Conservation (phyloP, 2,888 invertebrate species). For the Allolobophora icterica region DNA sequence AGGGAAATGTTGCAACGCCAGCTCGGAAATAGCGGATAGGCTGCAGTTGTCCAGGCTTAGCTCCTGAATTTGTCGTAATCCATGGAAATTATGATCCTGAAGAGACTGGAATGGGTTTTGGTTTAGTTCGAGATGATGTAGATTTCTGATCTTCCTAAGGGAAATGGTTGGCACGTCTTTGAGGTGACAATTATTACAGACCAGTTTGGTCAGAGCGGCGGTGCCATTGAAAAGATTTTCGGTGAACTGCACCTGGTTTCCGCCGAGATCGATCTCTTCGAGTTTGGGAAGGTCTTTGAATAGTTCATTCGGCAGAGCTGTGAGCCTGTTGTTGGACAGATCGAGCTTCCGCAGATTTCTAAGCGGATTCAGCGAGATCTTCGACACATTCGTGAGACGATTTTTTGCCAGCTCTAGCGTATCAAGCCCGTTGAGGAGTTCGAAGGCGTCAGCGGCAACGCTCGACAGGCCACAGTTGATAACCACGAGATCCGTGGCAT, state of each 20-base stretch:
- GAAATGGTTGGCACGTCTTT: not conserved
- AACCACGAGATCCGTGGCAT: not conserved
- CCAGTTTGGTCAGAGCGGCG: not conserved
- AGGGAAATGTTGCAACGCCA: not conserved
- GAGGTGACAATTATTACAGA: not conserved
- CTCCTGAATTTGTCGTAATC: not conserved
- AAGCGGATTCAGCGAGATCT: not conserved
- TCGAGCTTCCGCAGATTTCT: not conserved
- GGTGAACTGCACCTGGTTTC: not conserved
- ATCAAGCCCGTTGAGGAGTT: not conserved
- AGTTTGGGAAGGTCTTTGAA: not conserved
- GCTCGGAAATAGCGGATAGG: not conserved
- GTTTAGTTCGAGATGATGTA: not conserved
- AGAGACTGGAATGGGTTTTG: not conserved
- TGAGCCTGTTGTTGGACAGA: not conserved
- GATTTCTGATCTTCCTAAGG: not conserved
- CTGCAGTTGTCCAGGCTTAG: slow-evolving; percentile 22
- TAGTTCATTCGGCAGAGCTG: not conserved
- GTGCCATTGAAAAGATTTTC: not conserved
- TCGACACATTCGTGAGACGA: not conserved
- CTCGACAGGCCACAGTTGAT: not conserved
- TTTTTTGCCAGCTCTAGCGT: not conserved
- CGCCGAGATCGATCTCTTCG: not conserved
- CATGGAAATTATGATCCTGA: not conserved
- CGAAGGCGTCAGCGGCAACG: not conserved